Evolutionary conservation across 2,888 invertebrate species (phyloP), one percentile per base, ranked within the genome.

Genomic region (Acrobasis consociella): DNA sequence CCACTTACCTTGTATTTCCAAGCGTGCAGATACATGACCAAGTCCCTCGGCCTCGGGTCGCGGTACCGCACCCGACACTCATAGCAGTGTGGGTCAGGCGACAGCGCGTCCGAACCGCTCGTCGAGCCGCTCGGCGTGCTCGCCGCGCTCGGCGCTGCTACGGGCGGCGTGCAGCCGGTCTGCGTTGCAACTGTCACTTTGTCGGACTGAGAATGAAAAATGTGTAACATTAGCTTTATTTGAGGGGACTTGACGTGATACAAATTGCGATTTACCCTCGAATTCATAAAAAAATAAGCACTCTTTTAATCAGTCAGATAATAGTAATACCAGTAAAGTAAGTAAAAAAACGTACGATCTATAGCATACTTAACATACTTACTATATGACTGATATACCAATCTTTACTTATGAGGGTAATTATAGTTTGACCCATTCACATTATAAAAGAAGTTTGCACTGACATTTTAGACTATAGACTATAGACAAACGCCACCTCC

Each of bases 11-110:
- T 95, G 86, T 97, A 97, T 79, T 97, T 97, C 97, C 97, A 97
- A 39, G 99, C 99, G 88, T 99, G 99, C 53, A 99, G 94, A 88
- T 97, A 99, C 97, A 99, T 98, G 72, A 98, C 96, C 65, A 99
- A 94, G 86, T 99, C 98, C 72, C 96, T 95, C 0, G 97, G 97
- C 68, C 96, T 95, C 0, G 99, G 99, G 87, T 99, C 99, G 69
- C 97, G 93, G 91, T 97, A 98, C 66, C 97, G 94, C 64, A 97
- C 96, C 87, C 97, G 97, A 89, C 99, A 99, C 87, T 98, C 97
- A 84, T 97, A 96, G 91, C 99, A 99, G 83, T 97, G 96, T 49
- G 96, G 95, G 83, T 98, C 98, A 11, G 96, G 89, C 11, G 96
- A 94, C 89, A 97, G 94, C 79, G 96, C 72, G 60, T 83, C 86